Conservation (phyloP, 2,797 vertebrate species). For the Myotis pilosus region DNA sequence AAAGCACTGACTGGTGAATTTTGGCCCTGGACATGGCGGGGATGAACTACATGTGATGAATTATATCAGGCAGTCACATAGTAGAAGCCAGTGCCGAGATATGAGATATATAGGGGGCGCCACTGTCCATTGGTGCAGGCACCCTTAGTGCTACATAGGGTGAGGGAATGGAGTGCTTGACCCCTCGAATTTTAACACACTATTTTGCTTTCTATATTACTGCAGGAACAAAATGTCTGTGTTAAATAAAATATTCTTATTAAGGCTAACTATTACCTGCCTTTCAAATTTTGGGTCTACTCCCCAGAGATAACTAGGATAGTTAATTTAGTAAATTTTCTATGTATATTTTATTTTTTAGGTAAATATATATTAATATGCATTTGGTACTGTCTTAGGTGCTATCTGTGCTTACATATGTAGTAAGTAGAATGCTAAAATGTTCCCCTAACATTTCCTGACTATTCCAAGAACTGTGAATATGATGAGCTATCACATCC, state of each 20-base stretch:
- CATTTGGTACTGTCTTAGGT: background rate
- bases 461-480: conserved; percentile 25
- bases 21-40: background rate
- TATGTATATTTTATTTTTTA: background rate
- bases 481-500: background rate
- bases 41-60: background rate
- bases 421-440: conserved; percentile 7
- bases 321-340: background rate
- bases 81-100: background rate
- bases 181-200: background rate
- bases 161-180: background rate
- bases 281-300: background rate
- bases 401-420: background rate
- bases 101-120: rapidly evolving
- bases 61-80: background rate
- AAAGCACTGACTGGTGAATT: background rate
- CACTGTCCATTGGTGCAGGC: rapidly evolving
- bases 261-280: background rate
- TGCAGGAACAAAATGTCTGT: background rate
- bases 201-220: background rate
- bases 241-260: background rate
- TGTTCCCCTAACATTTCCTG: background rate
- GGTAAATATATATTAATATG: background rate
- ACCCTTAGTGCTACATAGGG: background rate
- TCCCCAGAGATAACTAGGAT: background rate